Percentiles rank a stretch among this genome's conserved stretches.
Conservation (phyloP, 2,113 vertebrate genomes). For the Gracilinanus agilis region DNA sequence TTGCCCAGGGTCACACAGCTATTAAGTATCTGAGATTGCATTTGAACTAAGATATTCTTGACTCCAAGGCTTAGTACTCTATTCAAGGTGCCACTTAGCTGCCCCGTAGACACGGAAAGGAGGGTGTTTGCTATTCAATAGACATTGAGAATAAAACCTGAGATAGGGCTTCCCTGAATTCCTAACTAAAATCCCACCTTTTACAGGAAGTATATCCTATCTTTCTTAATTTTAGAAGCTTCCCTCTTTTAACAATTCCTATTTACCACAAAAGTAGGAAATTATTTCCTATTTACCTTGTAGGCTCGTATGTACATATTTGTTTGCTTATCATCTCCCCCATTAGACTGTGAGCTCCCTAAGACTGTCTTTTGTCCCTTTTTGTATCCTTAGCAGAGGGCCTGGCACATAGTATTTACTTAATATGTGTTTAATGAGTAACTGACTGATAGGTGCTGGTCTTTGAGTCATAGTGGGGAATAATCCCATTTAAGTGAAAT, state of each 20-base stretch:
- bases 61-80: too few species aligned
- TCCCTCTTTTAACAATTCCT: neutral
- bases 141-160: neutral
- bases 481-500: neutral
- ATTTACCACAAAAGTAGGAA: neutral
- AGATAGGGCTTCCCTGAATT: neutral
- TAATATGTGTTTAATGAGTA: neutral
- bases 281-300: neutral
- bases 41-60: too few species aligned
- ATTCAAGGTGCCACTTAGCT: too few species aligned
- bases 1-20: too few species aligned
- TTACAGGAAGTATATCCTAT: neutral
- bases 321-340: neutral
- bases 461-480: slow-evolving; percentile 6
- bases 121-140: neutral
- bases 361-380: neutral
- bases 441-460: neutral
- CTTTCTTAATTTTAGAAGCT: neutral
- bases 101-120: neutral
- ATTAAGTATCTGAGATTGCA: too few species aligned
- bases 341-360: neutral
- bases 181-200: too few species aligned
- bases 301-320: neutral
- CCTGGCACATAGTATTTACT: neutral
- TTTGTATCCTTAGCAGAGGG: neutral